Base-by-base conservation (phyloP, 2,113 vertebrate genomes). In the Rallus limicola region DNA sequence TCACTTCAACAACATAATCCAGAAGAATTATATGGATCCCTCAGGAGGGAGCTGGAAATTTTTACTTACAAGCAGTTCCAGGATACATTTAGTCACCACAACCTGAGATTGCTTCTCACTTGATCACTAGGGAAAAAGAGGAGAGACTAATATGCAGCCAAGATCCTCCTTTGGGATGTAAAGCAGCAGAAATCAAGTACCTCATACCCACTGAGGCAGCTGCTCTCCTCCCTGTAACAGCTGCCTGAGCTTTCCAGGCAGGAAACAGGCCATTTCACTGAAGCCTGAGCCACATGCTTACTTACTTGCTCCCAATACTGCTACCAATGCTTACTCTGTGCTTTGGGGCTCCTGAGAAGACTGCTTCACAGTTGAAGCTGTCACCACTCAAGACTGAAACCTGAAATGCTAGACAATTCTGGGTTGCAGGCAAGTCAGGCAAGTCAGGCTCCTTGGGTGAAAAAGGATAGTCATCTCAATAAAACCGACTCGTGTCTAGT, bases 61-160 rank as follows among this genome's bases (percentile, higher is more conserved):
- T 88, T 95, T 56, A 74, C 60, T 92, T 80, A 53, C 34, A 94
- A 78, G 26, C 48, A 75, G 44, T 93, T 96, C 48, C 82, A 86
- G 50, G n/a, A 16, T 75, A 60, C 48, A 21, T 83, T 91, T 90
- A 83, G 69, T 90, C 60, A 83, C 52, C 58, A 75, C 12, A 44
- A 7, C 34, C 29, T 81, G 33, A 80, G n/a, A 83, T 68, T 86
- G 83, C 52, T 89, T 71, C 80, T 89, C 9, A 13, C 23, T 77
- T 74, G 31, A 56, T 52, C 52, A 26, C 20, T 48, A 58, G 60
- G 31, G 23, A 71, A 65, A 46, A 88, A 59, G n/a, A 70, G 11
- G n/a, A 84, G 36, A 88, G 33, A 78, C 42, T 53, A 65, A 63
- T 56, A 46, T 28, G 10, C 12, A 92, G 36, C 38, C n/a, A 88